A percentile compares a stretch with the other conserved stretches of the same genome.
phyloP scores from a whole-genome alignment of 2,113 vertebrate genomes.

The Oreochromis niloticus region DNA sequence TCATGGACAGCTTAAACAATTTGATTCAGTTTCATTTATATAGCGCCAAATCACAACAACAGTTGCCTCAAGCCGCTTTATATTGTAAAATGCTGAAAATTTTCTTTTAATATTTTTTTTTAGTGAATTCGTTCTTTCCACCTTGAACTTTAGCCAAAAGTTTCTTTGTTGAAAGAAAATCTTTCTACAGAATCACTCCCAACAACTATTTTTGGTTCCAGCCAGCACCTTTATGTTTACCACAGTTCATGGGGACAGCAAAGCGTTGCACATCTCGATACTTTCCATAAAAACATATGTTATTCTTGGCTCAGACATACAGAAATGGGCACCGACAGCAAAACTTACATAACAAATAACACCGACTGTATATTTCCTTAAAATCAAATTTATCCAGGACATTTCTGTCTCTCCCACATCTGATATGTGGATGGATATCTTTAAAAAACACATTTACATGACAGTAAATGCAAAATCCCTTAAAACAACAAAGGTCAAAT shows the following conservation, averaged over 20 bases:
- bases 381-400: background rate
- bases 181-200: background rate
- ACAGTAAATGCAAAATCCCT: background rate
- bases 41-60: no score
- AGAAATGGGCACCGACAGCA: rapidly evolving
- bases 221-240: background rate
- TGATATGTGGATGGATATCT: background rate
- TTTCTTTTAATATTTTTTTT: background rate
- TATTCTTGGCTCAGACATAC: background rate
- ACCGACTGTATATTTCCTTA: rapidly evolving
- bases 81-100: rapidly evolving
- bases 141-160: background rate
- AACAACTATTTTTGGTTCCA: background rate
- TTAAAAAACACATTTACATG: background rate
- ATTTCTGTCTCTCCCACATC: background rate
- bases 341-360: background rate
- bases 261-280: background rate
- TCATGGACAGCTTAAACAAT: background rate
- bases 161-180: rapidly evolving
- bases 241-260: background rate
- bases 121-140: background rate
- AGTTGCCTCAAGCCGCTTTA: background rate
- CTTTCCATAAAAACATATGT: background rate
- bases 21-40: background rate
- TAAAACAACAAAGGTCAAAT: background rate